These are phyloP conservation scores for Heteractis magnifica DNA, from an alignment of 92 coral and sea anemone genomes.

Conservation along the genomic window DNA sequence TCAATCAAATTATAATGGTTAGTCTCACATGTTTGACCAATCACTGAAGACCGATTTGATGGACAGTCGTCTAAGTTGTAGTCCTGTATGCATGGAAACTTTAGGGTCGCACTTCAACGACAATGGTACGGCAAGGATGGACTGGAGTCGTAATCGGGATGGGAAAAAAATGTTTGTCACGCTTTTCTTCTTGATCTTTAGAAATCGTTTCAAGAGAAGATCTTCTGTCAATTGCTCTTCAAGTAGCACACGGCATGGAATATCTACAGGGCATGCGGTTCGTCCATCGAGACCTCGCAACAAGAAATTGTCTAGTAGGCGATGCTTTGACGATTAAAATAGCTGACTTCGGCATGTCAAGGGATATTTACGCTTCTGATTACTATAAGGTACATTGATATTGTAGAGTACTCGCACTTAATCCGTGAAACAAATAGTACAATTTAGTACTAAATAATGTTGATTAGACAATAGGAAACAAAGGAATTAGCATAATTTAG, in stretches of 20 bases:
- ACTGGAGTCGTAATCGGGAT: too few species aligned
- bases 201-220: slow-evolving; percentile 42
- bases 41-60: too few species aligned
- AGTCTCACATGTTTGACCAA: too few species aligned
- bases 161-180: not conserved
- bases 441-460: too few species aligned
- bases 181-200: not conserved
- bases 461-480: too few species aligned
- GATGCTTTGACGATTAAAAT: slow-evolving; percentile 64
- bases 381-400: slow-evolving; percentile 60
- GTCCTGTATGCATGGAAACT: too few species aligned
- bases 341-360: slow-evolving; percentile 89
- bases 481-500: too few species aligned
- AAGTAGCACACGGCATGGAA: slow-evolving; percentile 79
- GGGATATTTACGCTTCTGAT: slow-evolving; percentile 85
- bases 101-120: too few species aligned
- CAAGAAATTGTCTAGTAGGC: slow-evolving; percentile 79
- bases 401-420: not conserved
- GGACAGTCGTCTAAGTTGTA: too few species aligned
- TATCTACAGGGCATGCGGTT: slow-evolving; percentile 74
- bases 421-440: too few species aligned
- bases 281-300: slow-evolving; percentile 85
- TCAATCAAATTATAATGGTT: too few species aligned
- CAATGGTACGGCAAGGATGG: too few species aligned
- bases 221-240: slow-evolving; percentile 58